Base-by-base conservation (phyloP, 37 sponge, comb jelly and placozoan species). In the Mnemiopsis leidyi region DNA sequence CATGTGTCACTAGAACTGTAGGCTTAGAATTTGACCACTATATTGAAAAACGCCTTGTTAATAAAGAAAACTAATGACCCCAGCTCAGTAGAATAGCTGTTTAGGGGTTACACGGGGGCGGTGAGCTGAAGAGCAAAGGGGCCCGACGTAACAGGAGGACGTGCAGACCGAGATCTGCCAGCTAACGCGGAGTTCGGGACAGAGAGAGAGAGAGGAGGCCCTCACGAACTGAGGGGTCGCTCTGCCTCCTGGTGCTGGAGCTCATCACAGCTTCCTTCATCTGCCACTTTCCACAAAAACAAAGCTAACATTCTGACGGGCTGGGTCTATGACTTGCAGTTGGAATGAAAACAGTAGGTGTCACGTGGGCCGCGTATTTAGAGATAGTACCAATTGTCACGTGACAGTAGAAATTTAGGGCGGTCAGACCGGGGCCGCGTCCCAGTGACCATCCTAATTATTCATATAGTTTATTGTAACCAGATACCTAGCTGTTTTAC, bases 381-480 rank as follows among this genome's bases (percentile, higher is more conserved):
- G 23, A 69, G 24, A 25, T 25, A 2, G 73, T 69, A 28, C 73
- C 73, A 69, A 34, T 1, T 77, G 79, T 77, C 79, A 77, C 79
- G 36, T 34, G 79, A 34, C 21, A 33, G 32, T 32, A 34, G 36
- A 32, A 32, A 77, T 77, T 77, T 77, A 77, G 79, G 79, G 21
- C 35, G 79, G 79, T 77, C 79, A 13, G 79, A 34, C 36, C 79
- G 79, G 79, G 79, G 79, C 79, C 79, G 79, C 36, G 73, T 23
- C 73, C 73, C 25, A 20, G 2, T 69, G 73, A 69, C 73, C 73
- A 3, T 25, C 28, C 73, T 69, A 69, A 69, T 69, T 25, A 69
- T 69, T 69, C 73, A 69, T 21, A 69, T 69, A 69, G 73, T 69
- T 69, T 25, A 21, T 69, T 69, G 73, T 28, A 69, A 69, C 73